These are phyloP conservation scores for Proales similis DNA, from an alignment of 1,140 invertebrate genomes.

Conservation along the genomic window DNA sequence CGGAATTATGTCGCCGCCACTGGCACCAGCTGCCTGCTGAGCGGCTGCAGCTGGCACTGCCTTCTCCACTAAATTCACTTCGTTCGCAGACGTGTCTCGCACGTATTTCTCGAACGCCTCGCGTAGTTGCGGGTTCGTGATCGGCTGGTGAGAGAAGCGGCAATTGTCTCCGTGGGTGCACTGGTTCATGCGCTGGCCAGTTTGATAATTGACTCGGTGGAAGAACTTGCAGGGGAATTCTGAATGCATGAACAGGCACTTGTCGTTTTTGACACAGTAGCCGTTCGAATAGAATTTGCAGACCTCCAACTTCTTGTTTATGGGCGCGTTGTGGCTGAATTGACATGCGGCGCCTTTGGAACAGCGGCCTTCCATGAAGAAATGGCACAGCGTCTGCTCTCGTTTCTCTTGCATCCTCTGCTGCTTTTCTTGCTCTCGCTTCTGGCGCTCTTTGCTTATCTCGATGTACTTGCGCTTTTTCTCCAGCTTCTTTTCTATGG, in stretches of 20 bases:
- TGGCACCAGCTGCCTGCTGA: background rate
- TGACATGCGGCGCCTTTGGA: constrained; percentile 65
- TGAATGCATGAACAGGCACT: constrained; percentile 88
- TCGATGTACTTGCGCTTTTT: constrained; percentile 32
- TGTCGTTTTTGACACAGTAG: constrained; percentile 85
- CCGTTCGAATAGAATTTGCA: constrained; percentile 95
- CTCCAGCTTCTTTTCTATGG: constrained; percentile 32
- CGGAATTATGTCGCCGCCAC: background rate
- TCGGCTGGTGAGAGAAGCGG: constrained; percentile 82
- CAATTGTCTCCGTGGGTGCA: constrained; percentile 70
- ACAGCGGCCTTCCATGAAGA: constrained; percentile 17
- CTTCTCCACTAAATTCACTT: too few species aligned
- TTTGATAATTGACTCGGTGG: constrained; percentile 83
- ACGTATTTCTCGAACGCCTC: constrained; percentile 37
- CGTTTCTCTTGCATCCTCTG: constrained; percentile 19
- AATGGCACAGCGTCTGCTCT: constrained; percentile 24
- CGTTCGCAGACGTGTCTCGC: too few species aligned
- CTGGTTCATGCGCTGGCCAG: constrained; percentile 57
- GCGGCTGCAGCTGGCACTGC: background rate
- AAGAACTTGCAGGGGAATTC: constrained; percentile 96
- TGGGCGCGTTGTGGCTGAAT: constrained; percentile 75
- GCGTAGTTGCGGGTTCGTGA: constrained; percentile 58
- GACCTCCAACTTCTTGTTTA: constrained; percentile 78
- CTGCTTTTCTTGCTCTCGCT: constrained; percentile 29
- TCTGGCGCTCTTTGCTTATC: constrained; percentile 21